A percentile compares a stretch with the other conserved stretches of the same genome.
Conservation (phyloP, 1,140 invertebrate genomes). For the Tenebrio molitor region DNA sequence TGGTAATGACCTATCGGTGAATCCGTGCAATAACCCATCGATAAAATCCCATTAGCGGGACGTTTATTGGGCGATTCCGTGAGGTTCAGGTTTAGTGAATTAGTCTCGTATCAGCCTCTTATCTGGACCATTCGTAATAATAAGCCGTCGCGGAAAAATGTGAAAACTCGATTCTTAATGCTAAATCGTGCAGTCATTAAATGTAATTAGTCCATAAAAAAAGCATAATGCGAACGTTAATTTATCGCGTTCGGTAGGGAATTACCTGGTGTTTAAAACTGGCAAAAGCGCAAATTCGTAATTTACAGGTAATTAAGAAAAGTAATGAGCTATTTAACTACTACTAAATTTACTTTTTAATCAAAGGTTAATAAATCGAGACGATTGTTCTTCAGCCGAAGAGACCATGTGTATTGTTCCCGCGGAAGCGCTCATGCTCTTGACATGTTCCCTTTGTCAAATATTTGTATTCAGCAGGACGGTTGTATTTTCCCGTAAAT, state of each 20-base stretch:
- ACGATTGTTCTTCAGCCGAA: too few species aligned
- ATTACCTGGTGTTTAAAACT: slow-evolving; percentile 28
- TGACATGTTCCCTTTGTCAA: too few species aligned
- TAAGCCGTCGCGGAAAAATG: not conserved
- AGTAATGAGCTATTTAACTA: slow-evolving; percentile 41
- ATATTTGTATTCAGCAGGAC: not conserved
- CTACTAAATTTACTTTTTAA: slow-evolving; percentile 2
- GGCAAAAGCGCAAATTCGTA: slow-evolving; percentile 37
- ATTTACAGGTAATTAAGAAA: slow-evolving; percentile 40
- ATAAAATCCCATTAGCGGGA: slow-evolving; percentile 16
- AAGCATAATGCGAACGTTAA: slow-evolving; percentile 4
- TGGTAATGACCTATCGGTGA: slow-evolving; percentile 13
- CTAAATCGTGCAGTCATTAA: slow-evolving; percentile 15
- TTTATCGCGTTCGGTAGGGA: slow-evolving; percentile 17
- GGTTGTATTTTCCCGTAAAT: not conserved
- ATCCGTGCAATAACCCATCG: slow-evolving; percentile 19
- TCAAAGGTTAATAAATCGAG: not conserved
- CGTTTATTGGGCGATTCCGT: slow-evolving; percentile 14
- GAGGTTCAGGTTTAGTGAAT: slow-evolving; percentile 3
- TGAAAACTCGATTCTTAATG: slow-evolving; percentile 1
- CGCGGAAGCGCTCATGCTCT: too few species aligned
- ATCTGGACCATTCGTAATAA: slow-evolving; percentile 5
- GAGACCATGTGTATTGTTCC: too few species aligned
- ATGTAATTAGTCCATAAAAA: slow-evolving; percentile 31
- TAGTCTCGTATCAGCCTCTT: slow-evolving; percentile 17